Conservation (phyloP, 2,888 invertebrate species). For the Hetaerina titia region DNA sequence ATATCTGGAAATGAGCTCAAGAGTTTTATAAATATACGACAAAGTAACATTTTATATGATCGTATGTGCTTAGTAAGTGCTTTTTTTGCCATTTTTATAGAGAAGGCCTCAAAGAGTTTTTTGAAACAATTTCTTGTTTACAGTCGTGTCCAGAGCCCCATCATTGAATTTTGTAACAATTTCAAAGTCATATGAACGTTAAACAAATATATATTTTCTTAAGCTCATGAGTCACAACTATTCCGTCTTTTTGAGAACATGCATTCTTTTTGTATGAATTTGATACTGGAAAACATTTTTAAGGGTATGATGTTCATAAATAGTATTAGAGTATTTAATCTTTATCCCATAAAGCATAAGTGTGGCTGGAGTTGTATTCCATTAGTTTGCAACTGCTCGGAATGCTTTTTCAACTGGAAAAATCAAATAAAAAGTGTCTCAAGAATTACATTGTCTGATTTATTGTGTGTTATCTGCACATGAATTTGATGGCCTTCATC, state of each 20-base stretch:
- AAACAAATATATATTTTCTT: conserved; percentile 64
- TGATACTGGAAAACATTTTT: conserved; percentile 61
- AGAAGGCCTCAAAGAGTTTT: conserved; percentile 21
- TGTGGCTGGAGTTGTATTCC: conserved; percentile 65
- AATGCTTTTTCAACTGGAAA: conserved; percentile 59
- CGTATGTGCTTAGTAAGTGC: conserved; percentile 55
- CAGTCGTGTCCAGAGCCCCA: conserved; percentile 40
- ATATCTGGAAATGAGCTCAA: conserved; percentile 44
- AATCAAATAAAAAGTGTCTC: conserved; percentile 37
- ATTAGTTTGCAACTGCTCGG: conserved; percentile 62
- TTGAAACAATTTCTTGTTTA: conserved; percentile 25
- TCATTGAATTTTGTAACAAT: conserved; percentile 63
- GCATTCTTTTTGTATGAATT: conserved; percentile 65
- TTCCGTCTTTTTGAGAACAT: conserved; percentile 62
- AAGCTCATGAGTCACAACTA: conserved; percentile 60
- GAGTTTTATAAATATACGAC: conserved; percentile 62
- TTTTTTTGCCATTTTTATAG: conserved; percentile 59
- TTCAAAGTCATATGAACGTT: conserved; percentile 56
- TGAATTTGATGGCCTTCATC: not conserved
- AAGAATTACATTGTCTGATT: not conserved
- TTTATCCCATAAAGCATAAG: conserved; percentile 59
- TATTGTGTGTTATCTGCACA: not conserved
- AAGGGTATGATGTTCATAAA: conserved; percentile 59
- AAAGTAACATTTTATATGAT: conserved; percentile 52
- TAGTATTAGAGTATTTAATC: conserved; percentile 66